Base-by-base conservation (phyloP, 1,140 invertebrate species). In the Holotrichia oblita region DNA sequence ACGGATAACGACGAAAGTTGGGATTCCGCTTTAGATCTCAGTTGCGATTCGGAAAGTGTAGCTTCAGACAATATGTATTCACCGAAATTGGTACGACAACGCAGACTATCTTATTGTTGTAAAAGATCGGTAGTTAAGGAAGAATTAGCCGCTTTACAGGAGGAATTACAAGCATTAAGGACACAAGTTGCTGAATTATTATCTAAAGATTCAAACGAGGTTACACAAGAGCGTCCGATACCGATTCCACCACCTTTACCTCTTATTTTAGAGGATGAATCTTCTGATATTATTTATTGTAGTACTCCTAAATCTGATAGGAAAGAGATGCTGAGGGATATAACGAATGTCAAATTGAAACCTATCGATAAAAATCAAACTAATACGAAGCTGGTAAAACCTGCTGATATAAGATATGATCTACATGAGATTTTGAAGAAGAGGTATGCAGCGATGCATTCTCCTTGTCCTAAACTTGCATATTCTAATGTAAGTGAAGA, bases 401-500 rank as follows among this genome's bases (percentile, higher is more conserved):
- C 61, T 3, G 75, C 79, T 8, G 75, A 76, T 55, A 24, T 77
- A 20, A 72, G 76, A 24, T 14, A 76, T 20, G 79, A 79, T 22
- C 72, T 79, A 17, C 41, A 73, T 10, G 64, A 77, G 40, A 77
- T 79, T 40, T 55, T 79, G 24, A 69, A 73, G 34, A 55, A 55
- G 27, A 48, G 79, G 34, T 79, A 79, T 24, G 27, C 61, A 0
- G 79, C 64, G 9, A 79, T 79, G 79, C 79, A 79, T 40, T 77
- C 79, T 20, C 79, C 79, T 0, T 48, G 72, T 22, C 79, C 61
- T n/a, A 77, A 48, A 42, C 76, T 40, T 40, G 20, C 77, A 3
- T 17, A 41, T 40, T 24, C 44, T 78, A 69, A 78, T 44, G 59
- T 41, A 40, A 48, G 40, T 72, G 69, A 75, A 22, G 48, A 55